A percentile compares a stretch with the other conserved stretches of the same genome.
These are phyloP conservation scores for Ptychoptera contaminata DNA, from an alignment of 2,888 invertebrate species.

Conservation along the genomic window DNA sequence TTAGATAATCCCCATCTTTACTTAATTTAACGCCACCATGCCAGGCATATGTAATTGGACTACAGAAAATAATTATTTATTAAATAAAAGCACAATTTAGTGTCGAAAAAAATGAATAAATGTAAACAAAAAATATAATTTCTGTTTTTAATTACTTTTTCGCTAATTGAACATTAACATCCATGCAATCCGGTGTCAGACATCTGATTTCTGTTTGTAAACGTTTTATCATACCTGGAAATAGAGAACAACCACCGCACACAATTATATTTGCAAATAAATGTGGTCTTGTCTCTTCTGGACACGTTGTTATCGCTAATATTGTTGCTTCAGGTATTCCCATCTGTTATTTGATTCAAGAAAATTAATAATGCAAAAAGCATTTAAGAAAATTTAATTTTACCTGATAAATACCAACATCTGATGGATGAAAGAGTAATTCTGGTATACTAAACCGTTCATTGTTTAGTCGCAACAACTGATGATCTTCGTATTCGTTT, in stretches of 20 bases:
- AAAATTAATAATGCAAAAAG: neutral
- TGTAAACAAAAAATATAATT: neutral
- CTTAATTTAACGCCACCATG: slow-evolving; percentile 68
- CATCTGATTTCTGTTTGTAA: slow-evolving; percentile 63
- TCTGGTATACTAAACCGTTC: slow-evolving; percentile 94
- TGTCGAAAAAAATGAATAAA: slow-evolving; percentile 3
- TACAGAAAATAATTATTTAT: slow-evolving; percentile 22
- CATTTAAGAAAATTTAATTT: neutral
- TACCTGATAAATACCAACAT: slow-evolving; percentile 67
- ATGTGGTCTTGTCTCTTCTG: slow-evolving; percentile 56
- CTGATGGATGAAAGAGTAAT: slow-evolving; percentile 83
- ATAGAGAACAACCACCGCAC: slow-evolving; percentile 63
- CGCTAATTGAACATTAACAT: slow-evolving; percentile 55
- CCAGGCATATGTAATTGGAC: slow-evolving; percentile 78
- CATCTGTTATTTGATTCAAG: slow-evolving; percentile 39
- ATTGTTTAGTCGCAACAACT: slow-evolving; percentile 75
- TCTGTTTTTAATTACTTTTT: slow-evolving; percentile 37
- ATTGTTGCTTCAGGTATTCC: slow-evolving; percentile 84
- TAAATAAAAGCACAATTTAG: neutral
- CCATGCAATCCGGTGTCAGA: slow-evolving; percentile 58
- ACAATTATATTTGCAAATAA: slow-evolving; percentile 71
- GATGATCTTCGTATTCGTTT: slow-evolving; percentile 38
- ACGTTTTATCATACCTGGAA: slow-evolving; percentile 72
- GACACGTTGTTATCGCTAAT: slow-evolving; percentile 57
- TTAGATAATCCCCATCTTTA: slow-evolving; percentile 54